Evolutionary conservation across 2,888 invertebrate species (phyloP).

Genomic region (Caenorhabditis sp.): DNA sequence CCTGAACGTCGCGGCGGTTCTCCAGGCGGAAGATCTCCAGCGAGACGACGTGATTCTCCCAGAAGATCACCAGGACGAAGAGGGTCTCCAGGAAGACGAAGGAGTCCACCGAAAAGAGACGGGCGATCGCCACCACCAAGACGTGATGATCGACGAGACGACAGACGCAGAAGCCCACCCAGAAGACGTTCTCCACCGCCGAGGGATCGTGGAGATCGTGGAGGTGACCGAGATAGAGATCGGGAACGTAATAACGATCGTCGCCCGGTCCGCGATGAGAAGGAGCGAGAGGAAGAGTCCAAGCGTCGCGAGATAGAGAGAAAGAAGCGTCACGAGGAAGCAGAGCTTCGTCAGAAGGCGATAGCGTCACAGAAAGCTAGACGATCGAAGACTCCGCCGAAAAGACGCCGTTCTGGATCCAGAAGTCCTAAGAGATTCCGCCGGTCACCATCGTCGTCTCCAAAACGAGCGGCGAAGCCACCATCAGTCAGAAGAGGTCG

Average conservation of each 20-base stretch:
- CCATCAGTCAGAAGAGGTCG: constrained; percentile 11
- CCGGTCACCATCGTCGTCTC: not conserved
- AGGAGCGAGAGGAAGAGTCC: constrained; percentile 65
- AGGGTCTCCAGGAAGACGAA: constrained; percentile 26
- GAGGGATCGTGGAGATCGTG: constrained; percentile 28
- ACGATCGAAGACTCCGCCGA: not conserved
- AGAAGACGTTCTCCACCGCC: constrained; percentile 44
- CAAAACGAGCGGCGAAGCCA: constrained; percentile 7
- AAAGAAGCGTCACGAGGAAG: constrained; percentile 58
- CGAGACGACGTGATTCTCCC: constrained; percentile 8
- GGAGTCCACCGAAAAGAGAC: constrained; percentile 25
- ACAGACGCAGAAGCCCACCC: constrained; percentile 15
- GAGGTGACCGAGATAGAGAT: not conserved
- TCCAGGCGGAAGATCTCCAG: constrained; percentile 15
- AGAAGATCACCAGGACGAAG: constrained; percentile 5
- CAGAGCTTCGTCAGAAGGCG: constrained; percentile 38
- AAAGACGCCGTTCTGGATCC: not conserved
- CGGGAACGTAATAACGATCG: constrained; percentile 27
- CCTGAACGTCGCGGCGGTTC: not conserved
- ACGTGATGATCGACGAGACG: constrained; percentile 14
- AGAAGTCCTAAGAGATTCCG: too few species aligned
- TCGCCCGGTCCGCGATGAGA: constrained; percentile 39
- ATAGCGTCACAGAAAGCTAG: constrained; percentile 1
- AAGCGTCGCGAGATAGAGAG: constrained; percentile 56
- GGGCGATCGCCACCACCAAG: constrained; percentile 32